Evolutionary conservation across 2,113 vertebrate genomes (phyloP).

Genomic region (Noturus placidus): DNA sequence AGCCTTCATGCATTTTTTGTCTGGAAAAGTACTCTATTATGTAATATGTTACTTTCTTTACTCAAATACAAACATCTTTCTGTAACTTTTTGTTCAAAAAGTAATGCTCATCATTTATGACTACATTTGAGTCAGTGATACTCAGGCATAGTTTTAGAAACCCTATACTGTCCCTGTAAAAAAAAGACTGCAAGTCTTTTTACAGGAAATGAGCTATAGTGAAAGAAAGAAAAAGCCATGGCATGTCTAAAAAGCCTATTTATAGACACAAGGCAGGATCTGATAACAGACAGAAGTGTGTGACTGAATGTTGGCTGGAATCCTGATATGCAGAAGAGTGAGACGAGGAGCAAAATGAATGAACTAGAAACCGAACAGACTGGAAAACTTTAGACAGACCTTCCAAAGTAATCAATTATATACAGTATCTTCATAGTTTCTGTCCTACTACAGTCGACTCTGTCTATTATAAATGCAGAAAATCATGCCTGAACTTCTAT

Average conservation of each 20-base stretch:
- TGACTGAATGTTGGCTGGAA: slow-evolving; percentile 15
- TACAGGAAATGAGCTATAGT: background rate
- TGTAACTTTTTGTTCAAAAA: background rate
- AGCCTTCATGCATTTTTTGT: background rate
- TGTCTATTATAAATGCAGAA: background rate
- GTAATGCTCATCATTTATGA: background rate
- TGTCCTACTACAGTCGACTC: background rate
- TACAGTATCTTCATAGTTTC: background rate
- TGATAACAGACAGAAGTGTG: slow-evolving; percentile 27
- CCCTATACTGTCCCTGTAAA: background rate
- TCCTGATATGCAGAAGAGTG: background rate
- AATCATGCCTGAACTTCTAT: background rate
- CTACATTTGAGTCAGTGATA: background rate
- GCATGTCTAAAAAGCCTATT: slow-evolving; percentile 7
- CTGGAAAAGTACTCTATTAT: background rate
- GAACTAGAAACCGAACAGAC: slow-evolving; percentile 5
- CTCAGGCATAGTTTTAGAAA: background rate
- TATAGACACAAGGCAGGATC: slow-evolving; percentile 22
- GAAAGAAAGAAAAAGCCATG: background rate
- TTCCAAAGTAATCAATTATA: background rate
- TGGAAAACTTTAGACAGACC: background rate
- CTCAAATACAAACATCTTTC: background rate
- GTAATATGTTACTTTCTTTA: background rate
- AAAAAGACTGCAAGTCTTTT: background rate
- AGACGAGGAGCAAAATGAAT: background rate